A percentile compares a stretch with the other conserved stretches of the same genome.
Evolutionary conservation across 92 coral and sea anemone genomes (phyloP).

Genomic region (Parazoanthus atlanticus): DNA sequence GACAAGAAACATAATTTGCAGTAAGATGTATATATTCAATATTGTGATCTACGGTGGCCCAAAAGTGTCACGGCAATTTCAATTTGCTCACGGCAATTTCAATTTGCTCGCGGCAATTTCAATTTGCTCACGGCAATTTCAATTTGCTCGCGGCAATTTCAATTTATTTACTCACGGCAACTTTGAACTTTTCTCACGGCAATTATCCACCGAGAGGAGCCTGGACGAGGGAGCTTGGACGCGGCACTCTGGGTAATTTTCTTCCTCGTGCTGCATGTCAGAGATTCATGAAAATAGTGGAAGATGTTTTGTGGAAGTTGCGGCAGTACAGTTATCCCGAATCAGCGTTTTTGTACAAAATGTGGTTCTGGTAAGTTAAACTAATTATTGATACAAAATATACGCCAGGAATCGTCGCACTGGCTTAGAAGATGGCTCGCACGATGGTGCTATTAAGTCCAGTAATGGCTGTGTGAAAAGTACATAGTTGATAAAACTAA

Average conservation of each 20-base stretch:
- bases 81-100: not conserved
- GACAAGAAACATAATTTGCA: too few relatives aligned
- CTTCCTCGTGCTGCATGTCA: constrained; percentile 28
- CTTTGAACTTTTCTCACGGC: constrained; percentile 22
- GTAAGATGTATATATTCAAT: too few relatives aligned
- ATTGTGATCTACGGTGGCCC: too few relatives aligned
- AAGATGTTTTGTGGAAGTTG: constrained; percentile 37
- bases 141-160: constrained; percentile 18
- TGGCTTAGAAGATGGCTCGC: constrained; percentile 5
- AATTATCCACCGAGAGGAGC: constrained; percentile 35
- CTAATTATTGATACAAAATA: constrained; percentile 18
- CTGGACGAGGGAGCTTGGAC: constrained; percentile 38
- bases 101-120: constrained; percentile 12
- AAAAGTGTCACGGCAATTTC: not conserved
- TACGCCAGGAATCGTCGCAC: constrained; percentile 10
- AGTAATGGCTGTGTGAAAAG: constrained; percentile 10
- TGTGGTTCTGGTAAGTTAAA: constrained; percentile 37
- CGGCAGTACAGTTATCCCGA: constrained; percentile 36
- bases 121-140: constrained; percentile 6
- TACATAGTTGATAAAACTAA: not conserved
- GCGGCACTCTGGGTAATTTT: constrained; percentile 28
- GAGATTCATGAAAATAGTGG: constrained; percentile 10
- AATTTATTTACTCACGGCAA: not conserved
- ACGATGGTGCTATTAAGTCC: not conserved
- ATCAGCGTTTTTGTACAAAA: constrained; percentile 37